Evolutionary conservation across 2,113 vertebrate species (phyloP), one percentile per base, ranked within the genome.

Genomic region (Periophthalmodon schlosseri): DNA sequence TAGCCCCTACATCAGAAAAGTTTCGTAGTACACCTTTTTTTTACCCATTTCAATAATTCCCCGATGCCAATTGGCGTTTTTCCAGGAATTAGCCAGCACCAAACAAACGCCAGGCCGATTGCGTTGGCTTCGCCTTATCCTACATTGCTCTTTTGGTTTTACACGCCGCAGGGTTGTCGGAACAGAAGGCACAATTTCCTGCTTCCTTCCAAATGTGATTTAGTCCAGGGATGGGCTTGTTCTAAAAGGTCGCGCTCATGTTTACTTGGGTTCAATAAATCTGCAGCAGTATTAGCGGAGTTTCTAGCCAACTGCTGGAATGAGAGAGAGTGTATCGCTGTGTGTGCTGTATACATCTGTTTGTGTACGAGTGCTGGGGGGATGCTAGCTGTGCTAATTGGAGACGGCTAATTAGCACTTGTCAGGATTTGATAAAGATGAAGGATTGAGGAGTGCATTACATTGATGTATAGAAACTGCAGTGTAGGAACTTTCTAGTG

Each of bases 251-350:
- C 66, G 75, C 4, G 21, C 60, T 65, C 28, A 36, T 28, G 46
- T 74, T 80, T 72, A 34, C 66, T 20, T 44, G 28, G 36, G 36
- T 68, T 36, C 68, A 46, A 79, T 79, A 72, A 23, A 75, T 82
- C 50, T 71, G 20, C 8, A 52, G 60, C 36, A 49, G 23, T n/a
- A 64, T 52, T 20, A 44, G 46, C 33, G 28, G 21, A 34, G 46
- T 50, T 64, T 28, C 34, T 11, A 52, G 47, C 64, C 28, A 6
- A 63, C 36, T 58, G 54, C 5, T 5, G 24, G 28, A 21, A n/a
- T 0, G 12, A 23, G 23, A 24, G 21, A 14, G 21, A 1, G 6
- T n/a, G 12, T 67, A 63, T 68, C 49, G 7, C 18, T 68, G n/a
- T 47, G 49, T 68, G 75, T 77, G 21, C 23, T 14, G 34, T 34